These are phyloP conservation scores for Gymnarchus niloticus DNA, from an alignment of 2,113 vertebrate species.

Conservation along the genomic window DNA sequence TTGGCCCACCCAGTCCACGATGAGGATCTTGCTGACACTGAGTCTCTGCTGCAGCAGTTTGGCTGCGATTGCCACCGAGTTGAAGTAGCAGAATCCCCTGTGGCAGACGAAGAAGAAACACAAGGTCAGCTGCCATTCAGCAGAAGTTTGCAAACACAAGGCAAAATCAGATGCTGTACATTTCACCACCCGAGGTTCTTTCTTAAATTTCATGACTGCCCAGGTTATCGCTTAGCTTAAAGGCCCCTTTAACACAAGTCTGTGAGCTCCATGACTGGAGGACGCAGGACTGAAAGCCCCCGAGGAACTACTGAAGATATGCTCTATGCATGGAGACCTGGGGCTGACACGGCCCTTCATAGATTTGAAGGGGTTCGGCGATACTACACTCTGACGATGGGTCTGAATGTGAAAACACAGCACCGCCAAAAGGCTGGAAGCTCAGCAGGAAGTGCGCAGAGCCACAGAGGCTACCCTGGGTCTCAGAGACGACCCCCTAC, in stretches of 20 bases:
- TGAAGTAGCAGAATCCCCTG: slow-evolving; percentile 99
- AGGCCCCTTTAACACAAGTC: too few relatives aligned
- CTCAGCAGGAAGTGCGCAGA: not conserved
- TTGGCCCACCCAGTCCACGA: slow-evolving; percentile 93
- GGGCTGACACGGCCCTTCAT: too few relatives aligned
- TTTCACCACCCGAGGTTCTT: not conserved
- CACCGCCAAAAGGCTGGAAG: not conserved
- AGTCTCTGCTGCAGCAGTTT: slow-evolving; percentile 91
- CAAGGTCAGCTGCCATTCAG: slow-evolving; percentile 11
- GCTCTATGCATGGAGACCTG: too few relatives aligned
- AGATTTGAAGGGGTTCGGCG: too few relatives aligned
- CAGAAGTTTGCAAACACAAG: not conserved
- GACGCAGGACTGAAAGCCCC: too few relatives aligned
- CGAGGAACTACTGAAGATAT: too few relatives aligned
- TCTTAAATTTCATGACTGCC: not conserved
- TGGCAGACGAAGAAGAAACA: slow-evolving; percentile 11
- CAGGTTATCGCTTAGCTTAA: not conserved
- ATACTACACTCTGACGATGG: too few relatives aligned
- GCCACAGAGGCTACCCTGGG: not conserved
- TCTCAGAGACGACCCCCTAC: slow-evolving; percentile 42
- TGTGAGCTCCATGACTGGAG: too few relatives aligned
- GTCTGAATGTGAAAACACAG: too few relatives aligned
- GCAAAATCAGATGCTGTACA: not conserved
- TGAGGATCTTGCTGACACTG: slow-evolving; percentile 91
- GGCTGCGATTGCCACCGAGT: slow-evolving; percentile 91